Base-by-base conservation (phyloP, 2,797 vertebrate genomes). In the Perodicticus potto region DNA sequence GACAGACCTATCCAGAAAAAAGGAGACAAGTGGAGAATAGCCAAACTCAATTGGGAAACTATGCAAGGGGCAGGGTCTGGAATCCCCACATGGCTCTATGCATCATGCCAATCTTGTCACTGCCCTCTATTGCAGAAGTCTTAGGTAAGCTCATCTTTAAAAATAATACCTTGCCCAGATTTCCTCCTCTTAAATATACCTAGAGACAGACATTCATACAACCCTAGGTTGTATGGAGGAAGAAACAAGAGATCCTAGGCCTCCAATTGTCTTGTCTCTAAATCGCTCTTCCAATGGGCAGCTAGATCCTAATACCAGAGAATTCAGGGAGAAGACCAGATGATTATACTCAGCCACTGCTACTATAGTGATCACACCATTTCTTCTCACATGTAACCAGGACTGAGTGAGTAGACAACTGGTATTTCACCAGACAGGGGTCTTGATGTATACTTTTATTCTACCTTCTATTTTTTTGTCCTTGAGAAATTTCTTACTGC, bases 1-100 rank as follows among this genome's bases (percentile, higher is more conserved):
- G 98, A 97, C 9, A 98, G 93, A 74, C 96, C 98, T 98, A 73
- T 80, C 29, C 91, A 70, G 87, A 85, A 85, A 81, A 88, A 94
- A 59, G 7, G 6, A 87, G 84, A 63, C 14, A 89, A 72, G 49
- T 17, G 8, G 32, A 91, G 23, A 89, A 90, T 0, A 90, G 63
- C 5, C 43, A 76, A 80, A 86, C 20, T 86, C 45, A 82, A 13
- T 0, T 27, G 16, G 53, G 67, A 77, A 91, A 80, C 57, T 37
- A 65, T 61, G 32, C 63, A 70, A 87, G 89, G n/a, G 34, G 5
- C 65, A 20, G 32, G 23, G n/a, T 45, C 25, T 55, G 34, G 67
- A 92, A 83, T 84, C 74, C 57, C 49, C 40, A 86, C 43, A 74
- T 14, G 34, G 57, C 25, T 95, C 8, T 92, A 43, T 69, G 55